phyloP scores from a whole-genome alignment of 30 jellyfish, hydroid and myxozoan species.

The Aurelia coerulea region DNA sequence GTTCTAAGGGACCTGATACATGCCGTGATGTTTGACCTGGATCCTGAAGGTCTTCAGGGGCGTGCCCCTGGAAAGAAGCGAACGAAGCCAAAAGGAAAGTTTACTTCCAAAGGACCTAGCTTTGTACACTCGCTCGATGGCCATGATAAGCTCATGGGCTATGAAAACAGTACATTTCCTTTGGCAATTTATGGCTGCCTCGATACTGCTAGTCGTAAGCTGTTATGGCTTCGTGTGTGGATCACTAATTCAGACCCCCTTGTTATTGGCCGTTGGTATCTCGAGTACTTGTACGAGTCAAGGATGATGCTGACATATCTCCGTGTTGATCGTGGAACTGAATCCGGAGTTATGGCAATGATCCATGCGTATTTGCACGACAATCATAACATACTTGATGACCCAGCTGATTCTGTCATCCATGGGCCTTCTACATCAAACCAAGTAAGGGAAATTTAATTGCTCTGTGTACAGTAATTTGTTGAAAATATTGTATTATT shows the following conservation, averaged over 20 bases:
- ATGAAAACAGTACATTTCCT: constrained; percentile 49
- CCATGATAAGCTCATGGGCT: too few relatives aligned
- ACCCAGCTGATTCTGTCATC: constrained; percentile 31
- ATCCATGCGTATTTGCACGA: too few relatives aligned
- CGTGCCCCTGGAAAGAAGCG: constrained; percentile 22
- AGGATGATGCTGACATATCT: constrained; percentile 5
- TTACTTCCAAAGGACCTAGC: constrained; percentile 12
- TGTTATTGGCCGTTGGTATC: constrained; percentile 39
- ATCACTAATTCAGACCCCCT: constrained; percentile 41
- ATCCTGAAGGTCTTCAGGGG: too few relatives aligned
- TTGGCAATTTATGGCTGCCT: constrained; percentile 58
- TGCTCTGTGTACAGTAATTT: too few relatives aligned
- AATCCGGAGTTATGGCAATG: constrained; percentile 11
- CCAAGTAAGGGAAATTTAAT: too few relatives aligned
- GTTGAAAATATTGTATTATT: too few relatives aligned
- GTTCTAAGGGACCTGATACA: constrained; percentile 41
- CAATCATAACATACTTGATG: constrained; percentile 1
- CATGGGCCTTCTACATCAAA: constrained; percentile 48
- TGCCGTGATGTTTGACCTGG: too few relatives aligned
- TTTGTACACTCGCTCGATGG: constrained; percentile 39
- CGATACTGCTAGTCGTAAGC: constrained; percentile 40
- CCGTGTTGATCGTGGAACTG: constrained; percentile 39
- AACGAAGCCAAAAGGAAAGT: constrained; percentile 3
- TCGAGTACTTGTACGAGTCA: constrained; percentile 21
- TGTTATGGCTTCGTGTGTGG: constrained; percentile 26